Base-by-base conservation (phyloP, 2,113 vertebrate genomes). In the Lophotis ruficrista region DNA sequence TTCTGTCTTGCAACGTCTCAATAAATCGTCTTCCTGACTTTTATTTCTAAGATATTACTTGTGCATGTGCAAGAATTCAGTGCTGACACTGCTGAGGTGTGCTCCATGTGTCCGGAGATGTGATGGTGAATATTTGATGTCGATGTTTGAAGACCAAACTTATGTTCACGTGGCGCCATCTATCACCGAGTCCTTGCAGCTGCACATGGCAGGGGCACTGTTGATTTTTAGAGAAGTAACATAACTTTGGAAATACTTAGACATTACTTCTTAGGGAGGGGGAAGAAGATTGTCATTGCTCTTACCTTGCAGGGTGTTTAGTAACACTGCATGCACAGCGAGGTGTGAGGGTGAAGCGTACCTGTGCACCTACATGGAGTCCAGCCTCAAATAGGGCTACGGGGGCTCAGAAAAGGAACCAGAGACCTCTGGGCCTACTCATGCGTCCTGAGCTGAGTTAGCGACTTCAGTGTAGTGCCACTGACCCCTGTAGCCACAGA, bases 81-180 rank as follows among this genome's bases (percentile, higher is more conserved):
- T 22, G 12, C 31, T 37, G 64, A 14, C 21, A 1, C 14, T 58
- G 31, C 25, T 78, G 21, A 41, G 72, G 41, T 35, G 72, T 21
- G 5, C 20, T 33, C 50, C 0, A 0, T 48, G 18, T 24, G 24
- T 48, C 27, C 70, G 28, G 57, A 75, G 54, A 66, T 6, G 50
- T 7, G 41, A 28, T 6, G 6, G 6, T 37, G 47, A 38, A 24
- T 37, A 47, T 28, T 76, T 25, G 7, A 22, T 15, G 20, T 11
- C 2, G 41, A 2, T 16, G 3, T 45, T 85, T 30, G 28, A 68
- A 38, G 38, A 7, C 0, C 43, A 57, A 53, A 83, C 37, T 45
- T 30, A 1, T 9, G 82, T 73, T 96, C 90, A 2, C 7, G 4
- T 24, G 50, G 95, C 86, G 95, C 96, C 95, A 95, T 70, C 96